These are phyloP conservation scores for Gymnosoma rotundatum DNA, from an alignment of 2,888 invertebrate genomes.

Conservation along the genomic window DNA sequence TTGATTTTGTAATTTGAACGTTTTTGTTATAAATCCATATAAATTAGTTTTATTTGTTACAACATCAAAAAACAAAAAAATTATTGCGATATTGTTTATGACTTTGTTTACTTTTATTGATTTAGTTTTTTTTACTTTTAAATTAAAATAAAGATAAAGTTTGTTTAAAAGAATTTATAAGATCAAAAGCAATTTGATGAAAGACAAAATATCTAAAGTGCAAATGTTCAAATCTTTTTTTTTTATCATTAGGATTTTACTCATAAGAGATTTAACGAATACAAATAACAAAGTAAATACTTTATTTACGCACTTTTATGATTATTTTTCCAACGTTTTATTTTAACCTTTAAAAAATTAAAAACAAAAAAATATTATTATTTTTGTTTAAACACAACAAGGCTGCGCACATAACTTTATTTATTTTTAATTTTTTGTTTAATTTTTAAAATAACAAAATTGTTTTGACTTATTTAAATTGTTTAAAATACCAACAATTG, in stretches of 20 bases:
- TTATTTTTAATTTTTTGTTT: not conserved
- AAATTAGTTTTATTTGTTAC: not conserved
- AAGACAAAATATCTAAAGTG: no score
- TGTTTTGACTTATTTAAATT: constrained; percentile 32
- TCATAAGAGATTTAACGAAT: no score
- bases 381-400: no score
- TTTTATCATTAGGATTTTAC: no score
- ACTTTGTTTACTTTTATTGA: not conserved
- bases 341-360: no score
- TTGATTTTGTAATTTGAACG: constrained; percentile 29
- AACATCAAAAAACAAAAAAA: not conserved
- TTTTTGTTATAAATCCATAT: constrained; percentile 32
- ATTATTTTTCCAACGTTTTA: no score
- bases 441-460: constrained; percentile 6
- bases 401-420: not conserved
- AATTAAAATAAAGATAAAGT: not conserved
- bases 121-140: not conserved
- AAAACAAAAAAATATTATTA: no score
- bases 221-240: no score
- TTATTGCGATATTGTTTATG: not conserved
- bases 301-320: no score
- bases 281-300: no score
- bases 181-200: no score
- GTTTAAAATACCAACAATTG: not conserved
- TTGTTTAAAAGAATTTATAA: no score